Percentiles rank a stretch among this genome's conserved stretches.
Conservation (phyloP, 2,113 vertebrate genomes). For the Plecturocebus donacophilus region DNA sequence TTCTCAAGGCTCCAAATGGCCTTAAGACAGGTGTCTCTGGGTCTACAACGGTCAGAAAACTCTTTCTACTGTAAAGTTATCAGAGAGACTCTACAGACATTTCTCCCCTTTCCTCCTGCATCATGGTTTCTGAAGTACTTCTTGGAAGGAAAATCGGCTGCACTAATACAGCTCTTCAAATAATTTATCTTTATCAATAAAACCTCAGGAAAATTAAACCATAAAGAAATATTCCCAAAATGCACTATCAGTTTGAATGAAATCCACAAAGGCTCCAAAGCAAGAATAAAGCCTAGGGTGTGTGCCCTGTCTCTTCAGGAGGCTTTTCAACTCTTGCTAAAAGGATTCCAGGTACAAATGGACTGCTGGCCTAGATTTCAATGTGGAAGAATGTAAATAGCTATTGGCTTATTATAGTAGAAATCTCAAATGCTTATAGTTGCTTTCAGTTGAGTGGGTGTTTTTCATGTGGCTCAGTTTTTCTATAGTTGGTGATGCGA, state of each 20-base stretch:
- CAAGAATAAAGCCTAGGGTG: not conserved
- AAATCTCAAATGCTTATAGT: slow-evolving; percentile 4
- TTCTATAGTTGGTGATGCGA: not conserved
- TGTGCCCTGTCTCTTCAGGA: not conserved
- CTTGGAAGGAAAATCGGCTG: slow-evolving; percentile 38
- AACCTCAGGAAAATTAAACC: slow-evolving; percentile 53
- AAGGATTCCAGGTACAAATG: not conserved
- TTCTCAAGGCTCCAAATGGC: not conserved
- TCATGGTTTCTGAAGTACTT: slow-evolving; percentile 18
- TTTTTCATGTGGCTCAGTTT: not conserved
- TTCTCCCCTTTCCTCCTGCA: not conserved
- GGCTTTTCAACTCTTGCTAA: not conserved
- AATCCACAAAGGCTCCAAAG: slow-evolving; percentile 40
- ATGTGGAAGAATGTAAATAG: not conserved
- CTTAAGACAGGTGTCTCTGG: not conserved
- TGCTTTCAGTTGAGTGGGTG: not conserved
- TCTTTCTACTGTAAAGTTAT: not conserved
- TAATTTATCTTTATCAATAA: slow-evolving; percentile 50
- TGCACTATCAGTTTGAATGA: slow-evolving; percentile 25
- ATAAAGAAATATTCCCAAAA: slow-evolving; percentile 30
- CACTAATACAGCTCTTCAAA: not conserved
- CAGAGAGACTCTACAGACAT: not conserved
- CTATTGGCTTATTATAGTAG: not conserved
- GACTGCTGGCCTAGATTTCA: not conserved
- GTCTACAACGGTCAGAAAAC: not conserved